Conservation (phyloP, 2,113 vertebrate species). For the Alectura lathami region DNA sequence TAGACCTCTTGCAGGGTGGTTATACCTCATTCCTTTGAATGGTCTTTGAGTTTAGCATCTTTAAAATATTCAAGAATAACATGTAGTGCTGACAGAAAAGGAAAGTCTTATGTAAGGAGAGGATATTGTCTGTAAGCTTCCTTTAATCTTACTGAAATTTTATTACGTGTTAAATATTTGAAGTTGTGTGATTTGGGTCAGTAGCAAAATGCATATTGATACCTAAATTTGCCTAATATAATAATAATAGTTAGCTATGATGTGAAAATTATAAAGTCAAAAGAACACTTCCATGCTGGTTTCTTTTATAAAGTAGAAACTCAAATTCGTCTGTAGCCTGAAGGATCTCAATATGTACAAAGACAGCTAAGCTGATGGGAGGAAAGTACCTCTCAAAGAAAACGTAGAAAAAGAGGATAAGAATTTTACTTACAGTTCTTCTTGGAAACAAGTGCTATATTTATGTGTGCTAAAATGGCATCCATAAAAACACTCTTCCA, state of each 20-base stretch:
- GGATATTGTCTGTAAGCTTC: neutral
- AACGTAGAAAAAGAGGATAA: neutral
- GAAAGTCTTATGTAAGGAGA: neutral
- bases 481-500: constrained; percentile 29
- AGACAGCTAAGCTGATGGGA: neutral
- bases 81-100: neutral
- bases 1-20: neutral
- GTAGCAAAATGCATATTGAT: neutral
- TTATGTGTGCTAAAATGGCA: neutral
- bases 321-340: constrained; percentile 11
- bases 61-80: neutral
- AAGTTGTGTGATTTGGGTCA: neutral
- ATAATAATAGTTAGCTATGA: neutral
- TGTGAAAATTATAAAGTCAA: neutral
- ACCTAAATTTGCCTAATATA: neutral
- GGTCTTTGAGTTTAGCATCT: neutral
- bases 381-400: constrained; percentile 28
- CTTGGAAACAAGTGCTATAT: constrained; percentile 9
- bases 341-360: neutral
- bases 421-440: constrained; percentile 14
- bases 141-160: neutral
- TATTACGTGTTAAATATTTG: neutral
- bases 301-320: neutral
- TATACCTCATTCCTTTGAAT: neutral
- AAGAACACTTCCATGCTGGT: neutral